Evolutionary conservation across 2,888 invertebrate genomes (phyloP).

Genomic region (Tortrix viridana): DNA sequence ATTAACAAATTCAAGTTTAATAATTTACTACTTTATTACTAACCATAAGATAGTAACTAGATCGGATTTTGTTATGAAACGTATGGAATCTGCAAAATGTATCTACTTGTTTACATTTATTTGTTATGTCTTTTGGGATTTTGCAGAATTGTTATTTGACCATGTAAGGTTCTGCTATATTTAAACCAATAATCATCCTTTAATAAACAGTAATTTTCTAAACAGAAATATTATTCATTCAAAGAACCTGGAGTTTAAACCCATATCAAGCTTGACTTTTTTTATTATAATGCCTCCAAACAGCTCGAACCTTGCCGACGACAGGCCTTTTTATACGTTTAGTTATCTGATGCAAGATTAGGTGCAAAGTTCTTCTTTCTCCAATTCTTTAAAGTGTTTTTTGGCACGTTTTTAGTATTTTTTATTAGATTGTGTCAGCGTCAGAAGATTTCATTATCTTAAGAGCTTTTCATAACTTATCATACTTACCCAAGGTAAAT

Average conservation of each 20-base stretch:
- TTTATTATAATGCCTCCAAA: constrained; percentile 23
- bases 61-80: too few species aligned
- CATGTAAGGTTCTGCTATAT: too few species aligned
- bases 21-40: too few species aligned
- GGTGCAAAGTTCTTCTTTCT: constrained; percentile 59
- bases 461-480: background rate
- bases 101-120: too few species aligned
- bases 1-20: too few species aligned
- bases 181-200: background rate
- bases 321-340: constrained; percentile 60
- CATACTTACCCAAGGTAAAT: background rate
- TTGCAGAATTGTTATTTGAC: too few species aligned
- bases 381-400: constrained; percentile 55
- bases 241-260: constrained; percentile 19
- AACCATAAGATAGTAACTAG: too few species aligned
- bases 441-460: constrained; percentile 2
- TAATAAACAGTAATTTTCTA: background rate
- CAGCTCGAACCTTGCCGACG: constrained; percentile 46
- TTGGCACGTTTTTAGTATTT: constrained; percentile 52
- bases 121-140: too few species aligned
- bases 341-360: constrained; percentile 73
- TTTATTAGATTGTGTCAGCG: constrained; percentile 28
- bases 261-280: constrained; percentile 21
- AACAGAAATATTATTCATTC: constrained; percentile 21
- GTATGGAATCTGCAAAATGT: too few species aligned